phyloP scores from a whole-genome alignment of 2,113 vertebrate species.

The Xiphophorus hellerii region DNA sequence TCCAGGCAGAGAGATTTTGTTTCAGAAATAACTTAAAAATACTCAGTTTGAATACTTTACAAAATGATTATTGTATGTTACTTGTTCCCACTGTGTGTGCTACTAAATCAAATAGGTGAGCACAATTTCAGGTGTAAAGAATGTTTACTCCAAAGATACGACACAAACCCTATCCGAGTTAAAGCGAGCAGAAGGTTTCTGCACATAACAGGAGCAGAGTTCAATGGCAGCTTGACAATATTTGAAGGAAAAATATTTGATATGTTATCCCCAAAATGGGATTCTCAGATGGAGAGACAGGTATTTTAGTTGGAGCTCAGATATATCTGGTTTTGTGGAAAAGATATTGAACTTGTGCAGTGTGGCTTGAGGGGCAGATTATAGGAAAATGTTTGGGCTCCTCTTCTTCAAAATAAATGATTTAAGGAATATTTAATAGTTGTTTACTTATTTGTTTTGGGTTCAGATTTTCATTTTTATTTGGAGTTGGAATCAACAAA shows the following conservation, averaged over 20 bases:
- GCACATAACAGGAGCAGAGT: not conserved
- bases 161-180: not conserved
- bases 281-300: constrained; percentile 62
- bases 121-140: not conserved
- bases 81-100: not conserved
- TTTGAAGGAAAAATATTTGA: constrained; percentile 34
- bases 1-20: constrained; percentile 58
- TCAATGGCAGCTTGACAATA: not conserved
- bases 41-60: not conserved
- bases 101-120: not conserved
- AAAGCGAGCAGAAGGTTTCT: not conserved
- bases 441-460: not conserved
- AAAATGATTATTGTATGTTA: not conserved
- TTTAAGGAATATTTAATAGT: not conserved
- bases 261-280: constrained; percentile 38
- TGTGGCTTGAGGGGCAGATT: constrained; percentile 17
- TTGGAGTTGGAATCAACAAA: too few relatives aligned
- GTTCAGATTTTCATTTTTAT: not conserved
- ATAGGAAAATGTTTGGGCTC: constrained; percentile 41
- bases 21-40: constrained; percentile 28
- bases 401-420: not conserved
- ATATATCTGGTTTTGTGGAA: constrained; percentile 45
- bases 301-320: constrained; percentile 30
- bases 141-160: not conserved
- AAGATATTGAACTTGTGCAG: constrained; percentile 54